Evolutionary conservation across 2,888 invertebrate species (phyloP), one percentile per base, ranked within the genome.

Genomic region (Monopis laevigella): DNA sequence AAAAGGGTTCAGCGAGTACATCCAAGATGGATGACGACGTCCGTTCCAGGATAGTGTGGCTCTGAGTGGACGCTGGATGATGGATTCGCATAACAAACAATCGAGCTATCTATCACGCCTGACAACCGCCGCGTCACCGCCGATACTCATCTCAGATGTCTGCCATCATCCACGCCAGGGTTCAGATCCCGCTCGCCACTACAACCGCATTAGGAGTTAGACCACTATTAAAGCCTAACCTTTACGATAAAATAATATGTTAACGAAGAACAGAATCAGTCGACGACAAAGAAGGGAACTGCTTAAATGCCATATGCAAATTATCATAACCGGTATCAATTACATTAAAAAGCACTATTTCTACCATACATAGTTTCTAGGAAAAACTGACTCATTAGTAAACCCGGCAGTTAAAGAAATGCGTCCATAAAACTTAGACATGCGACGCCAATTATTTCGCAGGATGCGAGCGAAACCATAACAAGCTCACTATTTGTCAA

Each of bases 401-500:
- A 36, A 36, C 19, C 21, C 21, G 11, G 36, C 36, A 21, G 19
- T 32, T 32, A 32, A 32, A 32, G 32, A 32, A 32, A 32, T 32
- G 32, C 32, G 32, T 2, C 32, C 32, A 14, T 32, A 32, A 32
- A 32, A 32, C 16, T 21, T 36, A 36, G 27, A 29, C 45, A 45
- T 39, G 45, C 39, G 39, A 43, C 10, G 40, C 45, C 44, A 44
- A 44, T 45, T 45, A 43, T 45, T 45, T 40, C 41, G 32, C 41
- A 34, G 28, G 29, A n/a, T 19, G 28, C 13, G 8, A 10, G 12
- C 26, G 14, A n/a, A 13, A 17, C 41, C 41, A 41, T 44, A 40
- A 40, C 29, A 29, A 26, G 29, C 28, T 29, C 56, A 53, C 62
- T 66, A 73, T 80, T 78, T 77, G 78, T 80, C 78, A 80, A 75